A percentile compares a stretch with the other conserved stretches of the same genome.
Conservation (phyloP, 2,888 invertebrate genomes). For the Sphecodes monilicornis region DNA sequence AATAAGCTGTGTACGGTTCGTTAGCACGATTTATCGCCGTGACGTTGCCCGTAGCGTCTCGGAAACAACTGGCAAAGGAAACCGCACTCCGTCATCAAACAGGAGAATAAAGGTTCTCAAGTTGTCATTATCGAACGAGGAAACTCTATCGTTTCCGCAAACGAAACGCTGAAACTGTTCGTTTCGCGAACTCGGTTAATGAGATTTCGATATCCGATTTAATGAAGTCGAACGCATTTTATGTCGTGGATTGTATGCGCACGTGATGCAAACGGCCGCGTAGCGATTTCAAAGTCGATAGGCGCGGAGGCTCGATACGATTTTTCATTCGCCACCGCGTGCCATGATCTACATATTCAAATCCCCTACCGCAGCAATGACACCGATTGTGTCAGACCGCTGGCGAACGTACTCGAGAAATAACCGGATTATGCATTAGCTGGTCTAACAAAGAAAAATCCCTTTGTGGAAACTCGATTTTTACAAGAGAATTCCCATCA, state of each 20-base stretch:
- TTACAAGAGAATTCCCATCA: neutral
- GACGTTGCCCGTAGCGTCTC: conserved; percentile 10
- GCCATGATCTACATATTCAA: conserved; percentile 55
- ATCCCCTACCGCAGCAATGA: conserved; percentile 42
- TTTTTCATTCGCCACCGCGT: conserved; percentile 27
- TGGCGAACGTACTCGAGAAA: neutral
- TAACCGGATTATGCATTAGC: neutral
- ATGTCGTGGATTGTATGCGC: conserved; percentile 11
- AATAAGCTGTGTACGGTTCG: conserved; percentile 53
- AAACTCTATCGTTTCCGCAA: neutral
- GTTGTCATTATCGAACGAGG: neutral
- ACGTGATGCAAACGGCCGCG: conserved; percentile 34
- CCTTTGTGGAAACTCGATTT: neutral
- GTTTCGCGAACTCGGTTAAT: neutral
- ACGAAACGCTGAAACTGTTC: neutral
- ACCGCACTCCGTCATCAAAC: neutral
- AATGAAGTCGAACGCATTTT: conserved; percentile 14
- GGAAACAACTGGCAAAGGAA: conserved; percentile 21
- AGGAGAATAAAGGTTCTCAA: neutral
- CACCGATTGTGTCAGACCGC: conserved; percentile 27
- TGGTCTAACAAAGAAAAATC: neutral
- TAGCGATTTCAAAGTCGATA: conserved; percentile 41
- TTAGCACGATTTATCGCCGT: conserved; percentile 53
- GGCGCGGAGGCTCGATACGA: conserved; percentile 16
- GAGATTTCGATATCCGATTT: neutral